Evolutionary conservation across 1,140 invertebrate genomes (phyloP).

Genomic region (Caenorhabditis remanei): DNA sequence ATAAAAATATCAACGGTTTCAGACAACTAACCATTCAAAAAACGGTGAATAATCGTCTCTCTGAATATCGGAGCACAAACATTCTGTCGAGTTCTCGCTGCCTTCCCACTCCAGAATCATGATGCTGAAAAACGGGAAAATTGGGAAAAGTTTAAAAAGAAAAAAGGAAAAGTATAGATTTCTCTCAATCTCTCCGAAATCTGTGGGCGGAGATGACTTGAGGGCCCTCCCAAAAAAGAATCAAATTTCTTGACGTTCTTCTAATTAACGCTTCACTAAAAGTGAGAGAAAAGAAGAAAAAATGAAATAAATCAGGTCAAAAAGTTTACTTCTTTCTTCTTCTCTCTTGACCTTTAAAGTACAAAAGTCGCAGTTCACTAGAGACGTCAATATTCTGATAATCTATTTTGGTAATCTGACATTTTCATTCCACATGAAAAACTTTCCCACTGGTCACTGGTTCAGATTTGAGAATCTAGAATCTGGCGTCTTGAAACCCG

Average conservation of each 20-base stretch:
- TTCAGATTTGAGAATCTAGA: neutral
- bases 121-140: constrained; percentile 7
- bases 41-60: constrained; percentile 77
- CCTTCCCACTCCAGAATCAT: constrained; percentile 49
- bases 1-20: too few relatives aligned
- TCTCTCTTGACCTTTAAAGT: neutral
- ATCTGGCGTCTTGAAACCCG: neutral
- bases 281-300: constrained; percentile 12
- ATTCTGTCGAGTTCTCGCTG: constrained; percentile 66
- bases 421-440: too few relatives aligned
- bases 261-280: constrained; percentile 10
- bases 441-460: neutral
- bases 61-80: constrained; percentile 72
- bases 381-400: too few relatives aligned
- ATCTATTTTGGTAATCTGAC: too few relatives aligned
- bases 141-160: neutral
- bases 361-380: too few relatives aligned
- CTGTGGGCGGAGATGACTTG: neutral
- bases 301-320: constrained; percentile 2
- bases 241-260: constrained; percentile 53
- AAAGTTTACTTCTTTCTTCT: neutral
- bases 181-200: neutral
- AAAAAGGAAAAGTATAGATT: neutral
- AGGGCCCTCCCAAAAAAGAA: neutral
- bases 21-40: constrained; percentile 71